Evolutionary conservation across 2,888 invertebrate species (phyloP), one percentile per base, ranked within the genome.

Genomic region (Formica aserva): DNA sequence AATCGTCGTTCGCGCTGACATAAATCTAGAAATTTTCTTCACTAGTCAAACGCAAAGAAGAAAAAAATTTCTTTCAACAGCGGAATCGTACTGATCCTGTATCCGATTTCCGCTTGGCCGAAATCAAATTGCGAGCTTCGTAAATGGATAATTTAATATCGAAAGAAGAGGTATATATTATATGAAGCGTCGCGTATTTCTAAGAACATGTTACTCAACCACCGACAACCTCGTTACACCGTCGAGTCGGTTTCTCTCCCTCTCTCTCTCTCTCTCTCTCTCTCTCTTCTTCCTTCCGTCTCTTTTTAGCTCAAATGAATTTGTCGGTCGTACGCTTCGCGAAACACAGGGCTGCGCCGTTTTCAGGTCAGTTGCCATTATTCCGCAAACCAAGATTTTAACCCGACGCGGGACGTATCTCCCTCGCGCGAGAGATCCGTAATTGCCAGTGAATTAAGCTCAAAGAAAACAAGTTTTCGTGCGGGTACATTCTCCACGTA

Each of bases 291-390:
- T n/a, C 8, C 48, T 8, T 52, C n/a, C 48, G 29, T 15, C 9
- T 80, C 60, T 60, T 35, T 74, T 74, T 45, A 13, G 74, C 22
- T 71, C 81, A 74, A 84, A 76, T 76, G 81, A 89, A 86, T 86
- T 86, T 78, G 88, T 84, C 77, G 75, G 62, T 57, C 74, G 74
- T 78, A 86, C 75, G 86, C 84, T 85, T 69, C 78, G 69, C 67
- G 71, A 83, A 85, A 83, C 85, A 86, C 41, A 62, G 60, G 86
- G 90, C 87, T 89, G 87, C 86, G 86, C 86, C 87, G 85, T 89
- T 91, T 90, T 91, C 91, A 86, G 92, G 92, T 92, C 91, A 91
- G 90, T 83, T 90, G 78, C 87, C 89, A 88, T 88, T 90, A 87
- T 89, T 85, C 84, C 80, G 86, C 88, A 82, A 84, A 81, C 77